Conservation (phyloP, 2,888 invertebrate genomes). For the Dermolepida albohirtum region DNA sequence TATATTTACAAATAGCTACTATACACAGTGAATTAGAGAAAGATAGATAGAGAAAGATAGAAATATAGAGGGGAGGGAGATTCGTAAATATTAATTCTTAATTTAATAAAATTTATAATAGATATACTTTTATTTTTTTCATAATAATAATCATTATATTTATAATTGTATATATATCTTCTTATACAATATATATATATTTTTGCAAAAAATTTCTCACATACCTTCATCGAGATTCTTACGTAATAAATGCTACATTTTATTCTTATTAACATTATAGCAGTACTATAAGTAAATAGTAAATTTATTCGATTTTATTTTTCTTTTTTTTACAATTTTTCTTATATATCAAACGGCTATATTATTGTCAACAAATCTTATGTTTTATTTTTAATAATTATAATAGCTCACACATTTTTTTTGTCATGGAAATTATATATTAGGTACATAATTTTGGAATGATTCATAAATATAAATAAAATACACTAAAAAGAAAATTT, state of each 20-base stretch:
- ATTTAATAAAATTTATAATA: conserved; percentile 49
- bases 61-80: conserved; percentile 46
- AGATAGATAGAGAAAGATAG: too few relatives aligned
- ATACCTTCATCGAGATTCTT: conserved; percentile 59
- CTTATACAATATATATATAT: conserved; percentile 44
- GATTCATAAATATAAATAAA: conserved; percentile 52
- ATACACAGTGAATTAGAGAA: conserved; percentile 55
- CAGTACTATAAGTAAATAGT: conserved; percentile 58
- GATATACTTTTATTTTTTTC: conserved; percentile 38
- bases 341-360: conserved; percentile 65
- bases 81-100: conserved; percentile 59
- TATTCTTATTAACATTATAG: conserved; percentile 57
- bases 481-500: conserved; percentile 18
- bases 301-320: conserved; percentile 45
- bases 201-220: conserved; percentile 57
- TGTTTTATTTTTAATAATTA: conserved; percentile 45
- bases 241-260: conserved; percentile 64
- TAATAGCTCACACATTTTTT: conserved; percentile 59
- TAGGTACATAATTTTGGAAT: conserved; percentile 67
- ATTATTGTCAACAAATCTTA: conserved; percentile 67
- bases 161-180: conserved; percentile 57
- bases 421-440: conserved; percentile 60
- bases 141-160: conserved; percentile 60
- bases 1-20: conserved; percentile 60
- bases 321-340: conserved; percentile 48